Base-by-base conservation (phyloP, 2,797 vertebrate species). In the Arnoldichthys spilopterus region DNA sequence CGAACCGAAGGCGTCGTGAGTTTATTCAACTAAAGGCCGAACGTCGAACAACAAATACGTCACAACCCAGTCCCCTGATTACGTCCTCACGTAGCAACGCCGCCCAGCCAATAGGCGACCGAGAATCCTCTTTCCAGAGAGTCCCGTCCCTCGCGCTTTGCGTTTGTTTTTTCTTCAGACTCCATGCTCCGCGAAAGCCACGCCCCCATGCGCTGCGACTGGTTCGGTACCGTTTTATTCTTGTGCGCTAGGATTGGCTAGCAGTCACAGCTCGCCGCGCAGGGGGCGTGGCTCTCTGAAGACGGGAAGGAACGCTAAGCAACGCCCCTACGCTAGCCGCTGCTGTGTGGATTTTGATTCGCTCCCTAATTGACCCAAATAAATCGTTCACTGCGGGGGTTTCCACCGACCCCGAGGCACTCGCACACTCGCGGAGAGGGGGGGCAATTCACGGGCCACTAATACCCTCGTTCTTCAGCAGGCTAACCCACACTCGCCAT, bases 311-410 rank as follows among this genome's bases (percentile, higher is more conserved):
- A 58, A 26, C n/a, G 22, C 6, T n/a, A n/a, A 22, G 13, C 7
- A 15, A 26, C 22, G 22, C 22, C 22, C 7, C 24, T 58, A n/a
- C n/a, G n/a, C 9, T 47, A 26, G 26, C 66, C 68, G 77, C 53
- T 81, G 61, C 85, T 84, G 86, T 88, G 87, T 89, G 88, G 90
- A 86, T 89, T 88, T 91, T 91, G 89, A 93, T 94, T 93, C 94
- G 91, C 90, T 93, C 89, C 88, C 88, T 93, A 93, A 95, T 95
- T 96, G 95, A 95, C 94, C 94, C 93, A 95, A 91, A 96, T 95
- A 95, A 91, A 91, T 88, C 90, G 85, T 84, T 84, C 87, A 85
- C 84, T 85, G 88, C 86, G 86, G 85, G 86, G 87, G 86, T 86
- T 89, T 90, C 76, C 88, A 88, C 82, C 90, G 88, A 90, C 91